Conservation (phyloP, 2,113 vertebrate genomes). For the Stigmatopora argus region DNA sequence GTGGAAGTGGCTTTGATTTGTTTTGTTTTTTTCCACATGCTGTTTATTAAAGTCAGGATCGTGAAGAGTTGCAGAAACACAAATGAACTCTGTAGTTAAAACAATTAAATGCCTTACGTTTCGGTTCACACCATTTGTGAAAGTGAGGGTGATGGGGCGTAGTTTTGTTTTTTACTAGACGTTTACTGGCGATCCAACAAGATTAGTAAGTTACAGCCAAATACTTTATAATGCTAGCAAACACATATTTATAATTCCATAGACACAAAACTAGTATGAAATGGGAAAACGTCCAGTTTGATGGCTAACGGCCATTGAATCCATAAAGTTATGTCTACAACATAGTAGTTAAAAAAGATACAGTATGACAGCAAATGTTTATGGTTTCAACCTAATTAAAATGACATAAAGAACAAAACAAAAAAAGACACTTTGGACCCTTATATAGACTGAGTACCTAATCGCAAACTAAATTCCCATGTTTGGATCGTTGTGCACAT, state of each 20-base stretch:
- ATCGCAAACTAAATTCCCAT: not conserved
- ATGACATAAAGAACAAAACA: too few species aligned
- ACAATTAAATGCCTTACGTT: slow-evolving; percentile 37
- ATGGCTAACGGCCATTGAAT: too few species aligned
- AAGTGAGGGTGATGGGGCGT: not conserved
- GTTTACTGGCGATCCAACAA: not conserved
- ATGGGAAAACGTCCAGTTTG: too few species aligned
- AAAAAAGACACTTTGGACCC: too few species aligned
- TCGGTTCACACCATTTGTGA: not conserved
- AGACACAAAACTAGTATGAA: too few species aligned
- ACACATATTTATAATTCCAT: too few species aligned
- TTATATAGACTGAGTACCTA: too few species aligned
- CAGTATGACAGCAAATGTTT: too few species aligned
- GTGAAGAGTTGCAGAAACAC: slow-evolving; percentile 13
- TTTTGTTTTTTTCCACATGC: slow-evolving; percentile 16
- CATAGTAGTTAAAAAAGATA: too few species aligned
- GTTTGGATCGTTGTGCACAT: not conserved
- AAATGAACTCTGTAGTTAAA: slow-evolving; percentile 34
- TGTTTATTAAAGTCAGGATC: slow-evolving; percentile 34
- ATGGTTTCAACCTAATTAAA: too few species aligned
- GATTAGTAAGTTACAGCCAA: not conserved
- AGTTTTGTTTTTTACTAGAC: not conserved
- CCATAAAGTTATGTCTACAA: too few species aligned
- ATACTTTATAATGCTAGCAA: not conserved
- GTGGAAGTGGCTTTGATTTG: slow-evolving; percentile 41